Conservation (phyloP, 2,888 invertebrate species). For the Yponomeuta sedellus region DNA sequence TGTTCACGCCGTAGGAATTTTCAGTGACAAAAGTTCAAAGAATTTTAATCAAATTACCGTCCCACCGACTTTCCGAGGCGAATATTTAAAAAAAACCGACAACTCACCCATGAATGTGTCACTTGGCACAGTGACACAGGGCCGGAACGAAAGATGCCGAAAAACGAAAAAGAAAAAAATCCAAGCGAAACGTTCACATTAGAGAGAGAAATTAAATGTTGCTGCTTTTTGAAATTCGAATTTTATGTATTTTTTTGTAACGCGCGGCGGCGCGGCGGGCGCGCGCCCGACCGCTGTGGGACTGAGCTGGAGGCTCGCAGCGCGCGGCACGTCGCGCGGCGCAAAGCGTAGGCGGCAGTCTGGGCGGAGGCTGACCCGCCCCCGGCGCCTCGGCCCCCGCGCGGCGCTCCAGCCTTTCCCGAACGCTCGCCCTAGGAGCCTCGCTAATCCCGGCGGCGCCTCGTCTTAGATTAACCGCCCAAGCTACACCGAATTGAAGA, state of each 20-base stretch:
- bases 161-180: neutral
- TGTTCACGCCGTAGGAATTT: neutral
- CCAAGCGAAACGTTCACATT: neutral
- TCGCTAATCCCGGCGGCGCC: neutral
- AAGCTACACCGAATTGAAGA: neutral
- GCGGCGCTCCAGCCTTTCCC: conserved; percentile 19
- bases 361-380: conserved; percentile 33
- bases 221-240: neutral
- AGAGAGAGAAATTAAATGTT: neutral
- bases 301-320: conserved; percentile 27
- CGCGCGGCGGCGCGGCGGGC: conserved; percentile 60
- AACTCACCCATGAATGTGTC: conserved; percentile 9
- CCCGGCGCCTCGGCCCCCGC: conserved; percentile 30
- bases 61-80: too few relatives aligned
- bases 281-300: conserved; percentile 49
- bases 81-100: neutral
- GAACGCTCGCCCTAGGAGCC: neutral
- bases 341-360: conserved; percentile 67
- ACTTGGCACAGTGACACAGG: neutral
- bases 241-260: neutral
- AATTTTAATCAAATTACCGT: too few relatives aligned
- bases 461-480: neutral
- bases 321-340: conserved; percentile 52
- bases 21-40: neutral
- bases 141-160: neutral